A percentile compares a stretch with the other conserved stretches of the same genome.
phyloP scores from a whole-genome alignment of 1,140 invertebrate genomes.

The Oedothorax gibbosus region DNA sequence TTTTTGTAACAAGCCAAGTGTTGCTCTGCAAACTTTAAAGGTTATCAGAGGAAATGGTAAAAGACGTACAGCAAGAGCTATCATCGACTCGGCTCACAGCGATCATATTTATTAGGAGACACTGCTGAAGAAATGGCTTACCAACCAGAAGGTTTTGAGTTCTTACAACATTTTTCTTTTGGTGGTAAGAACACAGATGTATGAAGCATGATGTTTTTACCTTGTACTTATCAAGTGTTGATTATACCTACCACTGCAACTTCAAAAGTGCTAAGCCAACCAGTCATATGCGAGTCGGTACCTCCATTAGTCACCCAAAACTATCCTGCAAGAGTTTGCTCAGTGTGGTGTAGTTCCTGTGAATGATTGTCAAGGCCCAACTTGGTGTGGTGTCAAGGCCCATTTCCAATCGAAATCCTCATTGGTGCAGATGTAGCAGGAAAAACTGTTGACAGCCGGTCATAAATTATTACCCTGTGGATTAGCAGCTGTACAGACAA shows the following conservation, averaged over 20 bases:
- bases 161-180: constrained; percentile 7
- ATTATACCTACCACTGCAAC: neutral
- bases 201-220: neutral
- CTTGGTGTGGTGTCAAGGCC: no score
- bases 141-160: neutral
- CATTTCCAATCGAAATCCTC: constrained; percentile 23
- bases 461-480: constrained; percentile 16
- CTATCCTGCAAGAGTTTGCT: neutral
- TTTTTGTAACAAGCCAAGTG: neutral
- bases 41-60: neutral
- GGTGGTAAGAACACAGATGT: neutral
- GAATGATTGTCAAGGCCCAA: neutral
- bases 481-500: constrained; percentile 24
- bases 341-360: neutral
- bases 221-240: neutral
- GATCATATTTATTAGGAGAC: neutral
- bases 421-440: constrained; percentile 24
- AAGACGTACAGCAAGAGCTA: constrained; percentile 4
- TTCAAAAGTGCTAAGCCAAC: constrained; percentile 3
- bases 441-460: constrained; percentile 21
- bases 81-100: constrained; percentile 5
- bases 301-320: neutral
- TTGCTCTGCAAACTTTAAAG: neutral
- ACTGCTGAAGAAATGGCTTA: constrained; percentile 14
- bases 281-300: neutral